A percentile compares a stretch with the other conserved stretches of the same genome.
Conservation (phyloP, 2,797 vertebrate genomes). For the Arremon aurantiirostris region DNA sequence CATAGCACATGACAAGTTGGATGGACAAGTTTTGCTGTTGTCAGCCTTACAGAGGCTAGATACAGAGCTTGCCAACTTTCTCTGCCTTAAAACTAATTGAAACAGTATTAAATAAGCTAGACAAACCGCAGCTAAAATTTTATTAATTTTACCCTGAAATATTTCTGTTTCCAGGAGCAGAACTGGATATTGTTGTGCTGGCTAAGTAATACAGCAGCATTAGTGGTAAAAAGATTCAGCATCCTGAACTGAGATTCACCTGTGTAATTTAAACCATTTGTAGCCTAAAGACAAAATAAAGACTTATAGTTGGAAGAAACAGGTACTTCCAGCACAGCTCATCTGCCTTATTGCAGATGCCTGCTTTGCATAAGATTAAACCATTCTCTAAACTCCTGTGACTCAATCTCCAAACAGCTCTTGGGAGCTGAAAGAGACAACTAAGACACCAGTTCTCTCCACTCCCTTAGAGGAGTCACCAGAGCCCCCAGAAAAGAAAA, state of each 20-base stretch:
- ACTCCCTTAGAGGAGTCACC: not conserved
- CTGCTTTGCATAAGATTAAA: not conserved
- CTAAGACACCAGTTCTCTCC: not conserved
- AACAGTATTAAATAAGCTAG: not conserved
- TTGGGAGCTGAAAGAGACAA: not conserved
- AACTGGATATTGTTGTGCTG: not conserved
- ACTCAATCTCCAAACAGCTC: not conserved
- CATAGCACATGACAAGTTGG: not conserved
- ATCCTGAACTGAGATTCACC: slow-evolving; percentile 2
- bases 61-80: not conserved
- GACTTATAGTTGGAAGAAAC: not conserved
- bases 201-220: not conserved
- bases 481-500: not conserved
- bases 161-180: not conserved
- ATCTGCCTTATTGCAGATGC: not conserved
- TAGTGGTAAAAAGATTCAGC: not conserved
- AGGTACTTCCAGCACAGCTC: not conserved
- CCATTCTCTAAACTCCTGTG: not conserved
- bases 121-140: not conserved
- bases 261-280: not conserved
- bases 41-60: not conserved
- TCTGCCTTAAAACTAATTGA: not conserved
- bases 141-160: not conserved
- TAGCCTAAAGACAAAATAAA: not conserved
- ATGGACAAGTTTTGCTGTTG: not conserved